Evolutionary conservation across 1,140 invertebrate genomes (phyloP).

Genomic region (Dendroctonus ponderosae): DNA sequence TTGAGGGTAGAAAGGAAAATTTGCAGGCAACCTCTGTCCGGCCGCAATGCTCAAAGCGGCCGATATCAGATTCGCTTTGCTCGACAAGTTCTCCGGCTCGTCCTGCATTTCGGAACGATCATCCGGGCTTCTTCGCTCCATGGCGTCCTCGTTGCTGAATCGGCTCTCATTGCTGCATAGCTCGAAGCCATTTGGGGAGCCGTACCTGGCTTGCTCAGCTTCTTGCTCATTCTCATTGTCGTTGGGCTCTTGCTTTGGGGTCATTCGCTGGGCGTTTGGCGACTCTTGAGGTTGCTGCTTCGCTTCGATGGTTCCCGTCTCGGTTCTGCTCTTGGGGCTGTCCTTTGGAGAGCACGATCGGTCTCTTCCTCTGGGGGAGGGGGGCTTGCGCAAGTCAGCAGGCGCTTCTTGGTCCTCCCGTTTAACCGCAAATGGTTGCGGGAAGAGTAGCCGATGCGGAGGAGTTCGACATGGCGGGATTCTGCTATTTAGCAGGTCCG

Average conservation of each 20-base stretch:
- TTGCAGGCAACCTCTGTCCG: slow-evolving; percentile 59
- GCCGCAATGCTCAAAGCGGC: slow-evolving; percentile 62
- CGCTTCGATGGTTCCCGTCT: no score
- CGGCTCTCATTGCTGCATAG: slow-evolving; percentile 76
- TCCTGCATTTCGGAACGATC: slow-evolving; percentile 68
- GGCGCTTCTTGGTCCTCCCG: slow-evolving; percentile 74
- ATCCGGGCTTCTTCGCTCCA: slow-evolving; percentile 60
- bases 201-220: slow-evolving; percentile 57
- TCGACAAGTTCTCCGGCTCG: slow-evolving; percentile 77
- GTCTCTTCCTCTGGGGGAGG: no score
- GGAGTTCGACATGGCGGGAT: slow-evolving; percentile 51
- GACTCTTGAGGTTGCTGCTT: no score
- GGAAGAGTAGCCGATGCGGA: slow-evolving; percentile 58
- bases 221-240: slow-evolving; percentile 63
- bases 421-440: slow-evolving; percentile 60
- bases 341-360: no score
- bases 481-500: slow-evolving; percentile 52
- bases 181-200: slow-evolving; percentile 66
- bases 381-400: slow-evolving; percentile 74
- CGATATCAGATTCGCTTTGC: slow-evolving; percentile 65
- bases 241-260: slow-evolving; percentile 62
- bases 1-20: slow-evolving; percentile 59
- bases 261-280: slow-evolving; percentile 48
- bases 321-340: no score
- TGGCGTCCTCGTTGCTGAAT: slow-evolving; percentile 63